Evolutionary conservation across 2,888 invertebrate species (phyloP).

Genomic region (Arctia plantaginis): DNA sequence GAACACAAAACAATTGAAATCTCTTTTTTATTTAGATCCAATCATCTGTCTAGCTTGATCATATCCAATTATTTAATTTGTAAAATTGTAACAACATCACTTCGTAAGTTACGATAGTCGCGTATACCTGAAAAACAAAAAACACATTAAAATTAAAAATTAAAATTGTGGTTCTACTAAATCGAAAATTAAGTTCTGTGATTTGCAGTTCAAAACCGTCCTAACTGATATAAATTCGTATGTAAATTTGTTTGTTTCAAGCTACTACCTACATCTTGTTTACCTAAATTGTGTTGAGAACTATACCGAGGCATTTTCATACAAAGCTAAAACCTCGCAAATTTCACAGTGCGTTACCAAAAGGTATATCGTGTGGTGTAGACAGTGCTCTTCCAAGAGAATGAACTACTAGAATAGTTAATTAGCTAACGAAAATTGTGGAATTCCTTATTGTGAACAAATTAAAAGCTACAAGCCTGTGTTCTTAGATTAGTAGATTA

Average conservation of each 20-base stretch:
- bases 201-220: neutral
- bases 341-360: neutral
- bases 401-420: neutral
- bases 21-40: neutral
- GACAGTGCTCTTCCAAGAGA: neutral
- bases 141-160: neutral
- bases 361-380: neutral
- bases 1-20: too few species aligned
- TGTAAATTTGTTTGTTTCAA: neutral
- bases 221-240: neutral
- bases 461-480: neutral
- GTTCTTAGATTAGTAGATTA: neutral
- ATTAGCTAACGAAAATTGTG: neutral
- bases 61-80: neutral
- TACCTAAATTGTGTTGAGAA: neutral
- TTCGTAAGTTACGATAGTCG: conserved; percentile 4
- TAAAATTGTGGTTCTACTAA: neutral
- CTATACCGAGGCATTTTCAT: neutral
- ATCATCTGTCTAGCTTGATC: neutral
- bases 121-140: conserved; percentile 6
- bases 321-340: neutral
- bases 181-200: neutral
- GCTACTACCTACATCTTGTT: neutral
- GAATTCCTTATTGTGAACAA: neutral
- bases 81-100: conserved; percentile 7